Evolutionary conservation across 1,140 invertebrate genomes (phyloP).

Genomic region (Proales similis): DNA sequence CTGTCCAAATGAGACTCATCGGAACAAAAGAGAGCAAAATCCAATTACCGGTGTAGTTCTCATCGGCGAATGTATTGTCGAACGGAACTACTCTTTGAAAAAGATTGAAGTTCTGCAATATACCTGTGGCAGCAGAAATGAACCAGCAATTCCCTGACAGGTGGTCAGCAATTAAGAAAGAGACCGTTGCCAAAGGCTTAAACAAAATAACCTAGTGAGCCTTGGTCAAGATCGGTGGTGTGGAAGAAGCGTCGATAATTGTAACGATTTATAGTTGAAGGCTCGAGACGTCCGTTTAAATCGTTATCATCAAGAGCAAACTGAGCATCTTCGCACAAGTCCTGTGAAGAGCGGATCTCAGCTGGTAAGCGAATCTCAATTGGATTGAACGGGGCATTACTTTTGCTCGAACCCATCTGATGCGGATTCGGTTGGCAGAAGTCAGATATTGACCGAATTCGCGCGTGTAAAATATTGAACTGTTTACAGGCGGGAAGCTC

Average conservation of each 20-base stretch:
- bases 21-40: background rate
- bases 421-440: too few relatives aligned
- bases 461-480: too few relatives aligned
- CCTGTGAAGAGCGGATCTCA: too few relatives aligned
- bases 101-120: slow-evolving; percentile 31
- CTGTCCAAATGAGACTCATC: slow-evolving; percentile 38
- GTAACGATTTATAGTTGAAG: slow-evolving; percentile 23
- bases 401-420: too few relatives aligned
- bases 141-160: slow-evolving; percentile 38
- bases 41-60: slow-evolving; percentile 15
- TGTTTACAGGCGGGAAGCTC: too few relatives aligned
- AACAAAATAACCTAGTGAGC: slow-evolving; percentile 9
- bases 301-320: slow-evolving; percentile 26
- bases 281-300: background rate
- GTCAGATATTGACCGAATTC: too few relatives aligned
- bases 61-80: slow-evolving; percentile 32
- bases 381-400: too few relatives aligned
- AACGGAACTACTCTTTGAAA: slow-evolving; percentile 36
- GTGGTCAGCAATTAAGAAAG: background rate
- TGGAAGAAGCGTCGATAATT: slow-evolving; percentile 25
- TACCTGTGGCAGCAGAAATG: slow-evolving; percentile 15
- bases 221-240: slow-evolving; percentile 36
- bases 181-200: background rate
- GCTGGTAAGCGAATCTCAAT: too few relatives aligned
- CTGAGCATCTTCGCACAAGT: slow-evolving; percentile 23